A percentile compares a stretch with the other conserved stretches of the same genome.
phyloP scores from a whole-genome alignment of 1,140 invertebrate genomes.

The Anastrepha obliqua region DNA sequence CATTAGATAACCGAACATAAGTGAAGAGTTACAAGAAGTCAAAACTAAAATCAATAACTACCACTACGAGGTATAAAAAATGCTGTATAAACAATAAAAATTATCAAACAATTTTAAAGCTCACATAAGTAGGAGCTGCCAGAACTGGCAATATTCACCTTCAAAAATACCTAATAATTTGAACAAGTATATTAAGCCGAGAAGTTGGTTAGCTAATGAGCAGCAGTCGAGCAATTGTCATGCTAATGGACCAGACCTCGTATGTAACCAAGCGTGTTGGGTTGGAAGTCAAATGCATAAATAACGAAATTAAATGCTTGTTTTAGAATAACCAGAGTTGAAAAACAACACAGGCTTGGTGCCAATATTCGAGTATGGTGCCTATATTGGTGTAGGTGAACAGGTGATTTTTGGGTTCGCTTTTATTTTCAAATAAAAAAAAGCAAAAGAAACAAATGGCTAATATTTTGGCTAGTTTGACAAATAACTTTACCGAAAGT shows the following conservation, averaged over 20 bases:
- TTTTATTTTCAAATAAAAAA: neutral
- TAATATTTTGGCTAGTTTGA: neutral
- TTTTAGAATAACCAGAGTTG: neutral
- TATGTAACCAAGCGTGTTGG: neutral
- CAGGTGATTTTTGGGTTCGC: neutral
- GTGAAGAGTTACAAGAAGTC: neutral
- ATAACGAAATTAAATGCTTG: neutral
- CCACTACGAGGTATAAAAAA: no score
- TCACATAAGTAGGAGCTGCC: neutral
- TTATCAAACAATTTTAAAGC: no score
- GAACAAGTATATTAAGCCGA: neutral
- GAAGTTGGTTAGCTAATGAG: neutral
- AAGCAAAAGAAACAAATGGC: neutral
- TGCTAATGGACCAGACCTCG: constrained; percentile 23
- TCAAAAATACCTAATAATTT: neutral
- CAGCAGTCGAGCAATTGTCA: neutral
- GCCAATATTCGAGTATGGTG: no score
- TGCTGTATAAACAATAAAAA: no score
- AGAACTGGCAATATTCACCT: neutral
- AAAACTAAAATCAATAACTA: neutral
- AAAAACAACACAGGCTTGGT: no score
- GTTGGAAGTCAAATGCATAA: neutral
- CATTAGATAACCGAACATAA: neutral
- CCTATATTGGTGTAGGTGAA: no score
- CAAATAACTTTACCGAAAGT: no score